Base-by-base conservation (phyloP, 53 echinoderm and acorn worm genomes). In the Apostichopus leukothele region DNA sequence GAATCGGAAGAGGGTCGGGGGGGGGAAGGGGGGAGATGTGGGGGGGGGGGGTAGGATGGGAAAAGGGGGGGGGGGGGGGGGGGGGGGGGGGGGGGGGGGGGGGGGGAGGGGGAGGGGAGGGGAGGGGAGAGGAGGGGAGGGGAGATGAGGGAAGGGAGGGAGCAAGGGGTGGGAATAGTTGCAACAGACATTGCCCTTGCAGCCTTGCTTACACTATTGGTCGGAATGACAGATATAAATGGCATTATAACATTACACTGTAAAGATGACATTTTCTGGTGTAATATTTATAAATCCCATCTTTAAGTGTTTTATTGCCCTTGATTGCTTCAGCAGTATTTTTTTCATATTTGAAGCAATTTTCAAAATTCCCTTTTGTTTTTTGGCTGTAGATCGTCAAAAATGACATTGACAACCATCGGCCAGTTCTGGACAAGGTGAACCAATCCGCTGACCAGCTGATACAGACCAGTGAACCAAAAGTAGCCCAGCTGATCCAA, bases 331-430 rank as follows among this genome's bases (percentile, higher is more conserved):
- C 39, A 39, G 39, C 39, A 39, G 18, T 0, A 71, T 19, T 71
- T 16, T 16, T 18, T 19, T 71, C 18, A 71, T 71, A 0, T 71
- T 39, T 39, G 39, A 39, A 39, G 2, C 39, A 39, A 0, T 57
- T 10, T 57, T 57, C 55, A 55, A 9, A 7, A 57, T 57, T 57
- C 57, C 10, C 57, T 57, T 57, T 57, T 57, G 1, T 57, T 57
- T 7, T 57, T 57, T 57, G 1, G 57, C 57, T 57, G 39, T 63
- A 98, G 98, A 94, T 99, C 83, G 89, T 99, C 39, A 94, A 96
- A 53, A 93, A 92, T 20, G 99, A 99, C 86, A 92, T 96, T 60
- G 96, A 96, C 90, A 99, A 96, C 93, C 99, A 99, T 78, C 89
- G 90, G 10, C 96, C 99, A 4, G 92, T 95, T 63, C 92, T 99